A percentile compares a stretch with the other conserved stretches of the same genome.
phyloP scores from a whole-genome alignment of 1,140 invertebrate genomes.

The Bombus pascuorum region DNA sequence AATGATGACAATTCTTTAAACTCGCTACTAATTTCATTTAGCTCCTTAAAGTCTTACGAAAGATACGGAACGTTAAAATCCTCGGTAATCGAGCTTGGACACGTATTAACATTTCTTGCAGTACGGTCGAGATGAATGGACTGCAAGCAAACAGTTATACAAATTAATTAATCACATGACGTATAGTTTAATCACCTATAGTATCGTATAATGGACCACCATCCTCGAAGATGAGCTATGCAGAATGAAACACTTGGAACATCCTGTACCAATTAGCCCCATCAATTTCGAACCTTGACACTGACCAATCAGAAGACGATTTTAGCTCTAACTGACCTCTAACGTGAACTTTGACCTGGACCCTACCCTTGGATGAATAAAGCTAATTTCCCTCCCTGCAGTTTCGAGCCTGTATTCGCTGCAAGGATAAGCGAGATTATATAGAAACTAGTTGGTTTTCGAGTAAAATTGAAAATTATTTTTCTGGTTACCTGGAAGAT shows the following conservation, averaged over 20 bases:
- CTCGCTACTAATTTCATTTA: too few relatives aligned
- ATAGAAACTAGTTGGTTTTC: too few relatives aligned
- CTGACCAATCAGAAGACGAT: neutral
- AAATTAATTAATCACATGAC: neutral
- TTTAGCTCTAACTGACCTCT: neutral
- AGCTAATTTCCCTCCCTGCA: neutral
- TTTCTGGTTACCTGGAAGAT: too few relatives aligned
- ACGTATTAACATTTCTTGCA: too few relatives aligned
- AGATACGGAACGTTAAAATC: too few relatives aligned
- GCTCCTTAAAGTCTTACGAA: too few relatives aligned
- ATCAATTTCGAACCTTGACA: constrained; percentile 10
- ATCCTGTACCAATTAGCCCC: neutral
- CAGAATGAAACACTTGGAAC: neutral
- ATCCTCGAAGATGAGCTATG: neutral
- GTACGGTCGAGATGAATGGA: neutral
- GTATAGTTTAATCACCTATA: neutral
- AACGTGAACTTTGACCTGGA: neutral
- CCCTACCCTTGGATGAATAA: neutral
- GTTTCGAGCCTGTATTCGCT: neutral
- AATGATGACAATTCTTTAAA: too few relatives aligned
- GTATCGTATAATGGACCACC: neutral
- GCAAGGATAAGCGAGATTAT: too few relatives aligned
- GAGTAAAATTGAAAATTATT: too few relatives aligned
- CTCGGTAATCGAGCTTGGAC: too few relatives aligned
- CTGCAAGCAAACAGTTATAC: neutral